phyloP scores from a whole-genome alignment of 1,140 invertebrate genomes.

The Tetramorium alpestre region DNA sequence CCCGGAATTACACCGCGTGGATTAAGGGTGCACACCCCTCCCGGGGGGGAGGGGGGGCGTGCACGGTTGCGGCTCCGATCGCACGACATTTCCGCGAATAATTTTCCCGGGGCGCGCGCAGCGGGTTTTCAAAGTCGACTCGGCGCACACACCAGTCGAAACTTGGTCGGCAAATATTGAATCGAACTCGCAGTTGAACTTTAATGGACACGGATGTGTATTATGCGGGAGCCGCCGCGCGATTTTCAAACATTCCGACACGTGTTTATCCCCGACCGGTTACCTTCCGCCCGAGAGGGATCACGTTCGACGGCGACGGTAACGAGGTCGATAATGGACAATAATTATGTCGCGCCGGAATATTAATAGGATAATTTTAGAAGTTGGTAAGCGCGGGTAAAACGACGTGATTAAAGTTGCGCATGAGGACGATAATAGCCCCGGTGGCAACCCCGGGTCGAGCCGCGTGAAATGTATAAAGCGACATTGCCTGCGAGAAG shows the following conservation, averaged over 20 bases:
- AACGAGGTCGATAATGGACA: conserved; percentile 39
- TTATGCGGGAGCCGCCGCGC: conserved; percentile 40
- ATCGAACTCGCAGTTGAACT: conserved; percentile 51
- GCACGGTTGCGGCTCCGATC: conserved; percentile 35
- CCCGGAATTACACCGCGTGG: conserved; percentile 65
- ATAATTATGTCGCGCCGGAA: conserved; percentile 23
- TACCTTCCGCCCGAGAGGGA: neutral
- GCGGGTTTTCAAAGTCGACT: conserved; percentile 63
- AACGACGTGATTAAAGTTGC: conserved; percentile 48
- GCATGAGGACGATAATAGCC: conserved; percentile 25
- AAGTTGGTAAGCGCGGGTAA: conserved; percentile 21
- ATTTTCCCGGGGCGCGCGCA: conserved; percentile 38
- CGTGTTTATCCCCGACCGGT: neutral
- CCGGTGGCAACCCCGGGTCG: neutral
- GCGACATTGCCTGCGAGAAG: neutral
- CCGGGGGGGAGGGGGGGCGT: neutral
- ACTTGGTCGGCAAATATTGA: conserved; percentile 51
- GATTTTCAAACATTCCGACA: conserved; percentile 37
- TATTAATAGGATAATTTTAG: conserved; percentile 46
- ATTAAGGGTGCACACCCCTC: conserved; percentile 42
- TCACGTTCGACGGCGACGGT: conserved; percentile 5
- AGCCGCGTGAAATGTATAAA: neutral
- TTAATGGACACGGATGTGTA: conserved; percentile 38
- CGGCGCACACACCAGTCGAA: conserved; percentile 3
- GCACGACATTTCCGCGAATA: conserved; percentile 51